Percentiles rank a stretch among this genome's conserved stretches.
These are phyloP conservation scores for Solen grandis DNA, from an alignment of 1,140 invertebrate genomes.

Conservation along the genomic window DNA sequence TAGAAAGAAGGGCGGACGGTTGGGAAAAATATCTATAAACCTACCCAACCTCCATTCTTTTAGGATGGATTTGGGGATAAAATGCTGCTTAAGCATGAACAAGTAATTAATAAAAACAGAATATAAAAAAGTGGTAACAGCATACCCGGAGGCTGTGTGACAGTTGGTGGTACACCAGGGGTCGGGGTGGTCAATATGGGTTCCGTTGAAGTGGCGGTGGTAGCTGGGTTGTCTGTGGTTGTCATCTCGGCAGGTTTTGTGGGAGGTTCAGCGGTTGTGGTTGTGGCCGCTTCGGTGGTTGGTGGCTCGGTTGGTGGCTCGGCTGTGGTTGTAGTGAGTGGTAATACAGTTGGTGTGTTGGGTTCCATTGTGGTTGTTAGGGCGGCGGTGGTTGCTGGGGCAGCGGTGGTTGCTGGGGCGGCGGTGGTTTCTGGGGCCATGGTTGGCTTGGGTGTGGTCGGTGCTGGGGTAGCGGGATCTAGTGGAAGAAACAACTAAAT, in stretches of 20 bases:
- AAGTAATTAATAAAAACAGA: no score
- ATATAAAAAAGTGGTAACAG: no score
- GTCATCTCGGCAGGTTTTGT: neutral
- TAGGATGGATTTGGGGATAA: no score
- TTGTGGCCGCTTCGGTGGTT: neutral
- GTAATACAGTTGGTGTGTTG: neutral
- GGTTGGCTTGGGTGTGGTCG: neutral
- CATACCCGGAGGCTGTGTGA: slow-evolving; percentile 1
- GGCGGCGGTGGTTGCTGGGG: neutral
- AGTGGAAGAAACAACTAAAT: neutral
- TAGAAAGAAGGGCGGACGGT: no score
- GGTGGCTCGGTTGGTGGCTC: neutral
- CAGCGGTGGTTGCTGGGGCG: neutral
- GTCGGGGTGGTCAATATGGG: neutral
- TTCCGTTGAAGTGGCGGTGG: neutral
- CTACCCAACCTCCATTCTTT: no score
- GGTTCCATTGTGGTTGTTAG: neutral
- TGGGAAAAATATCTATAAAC: no score
- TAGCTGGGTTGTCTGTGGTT: neutral
- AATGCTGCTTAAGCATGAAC: no score
- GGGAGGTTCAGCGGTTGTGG: neutral
- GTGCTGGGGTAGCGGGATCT: neutral
- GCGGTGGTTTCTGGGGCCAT: neutral
- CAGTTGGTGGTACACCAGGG: slow-evolving; percentile 7
- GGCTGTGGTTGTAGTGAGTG: neutral